Evolutionary conservation across 1,140 invertebrate genomes (phyloP).

Genomic region (Pseudomyrmex flavicornis): DNA sequence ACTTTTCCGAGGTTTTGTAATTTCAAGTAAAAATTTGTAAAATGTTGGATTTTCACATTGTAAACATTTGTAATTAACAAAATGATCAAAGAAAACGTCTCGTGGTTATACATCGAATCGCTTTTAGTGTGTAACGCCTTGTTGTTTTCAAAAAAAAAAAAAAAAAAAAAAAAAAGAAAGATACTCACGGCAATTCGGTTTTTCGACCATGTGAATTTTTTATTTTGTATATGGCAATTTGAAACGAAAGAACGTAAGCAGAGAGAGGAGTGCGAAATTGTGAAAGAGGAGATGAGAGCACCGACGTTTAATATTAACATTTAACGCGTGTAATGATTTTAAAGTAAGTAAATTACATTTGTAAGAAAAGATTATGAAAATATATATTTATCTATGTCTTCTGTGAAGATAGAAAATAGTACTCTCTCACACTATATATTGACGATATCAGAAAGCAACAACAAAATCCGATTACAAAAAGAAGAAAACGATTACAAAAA

Average conservation of each 20-base stretch:
- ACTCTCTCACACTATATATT: constrained; percentile 85
- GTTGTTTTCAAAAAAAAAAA: constrained; percentile 25
- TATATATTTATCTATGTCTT: constrained; percentile 87
- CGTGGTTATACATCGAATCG: constrained; percentile 60
- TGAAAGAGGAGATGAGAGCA: constrained; percentile 84
- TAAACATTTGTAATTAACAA: constrained; percentile 13
- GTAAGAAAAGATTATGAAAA: constrained; percentile 86
- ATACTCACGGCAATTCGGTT: constrained; percentile 62
- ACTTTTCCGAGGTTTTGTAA: neutral
- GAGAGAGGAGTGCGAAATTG: constrained; percentile 74
- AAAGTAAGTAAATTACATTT: constrained; percentile 85
- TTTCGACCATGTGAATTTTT: constrained; percentile 71
- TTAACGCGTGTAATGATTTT: constrained; percentile 84
- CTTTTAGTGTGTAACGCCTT: constrained; percentile 12
- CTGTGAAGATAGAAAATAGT: constrained; percentile 87
- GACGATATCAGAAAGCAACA: constrained; percentile 81
- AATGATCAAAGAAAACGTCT: constrained; percentile 1
- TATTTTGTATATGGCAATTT: constrained; percentile 77
- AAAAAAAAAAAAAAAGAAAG: constrained; percentile 19
- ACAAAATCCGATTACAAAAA: constrained; percentile 71
- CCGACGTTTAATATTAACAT: constrained; percentile 86
- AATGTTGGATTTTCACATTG: neutral
- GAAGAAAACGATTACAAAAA: constrained; percentile 71
- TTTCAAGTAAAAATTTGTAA: neutral
- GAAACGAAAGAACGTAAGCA: constrained; percentile 51